These are phyloP conservation scores for Mythimna vitellina DNA, from an alignment of 2,888 invertebrate species.

Conservation along the genomic window DNA sequence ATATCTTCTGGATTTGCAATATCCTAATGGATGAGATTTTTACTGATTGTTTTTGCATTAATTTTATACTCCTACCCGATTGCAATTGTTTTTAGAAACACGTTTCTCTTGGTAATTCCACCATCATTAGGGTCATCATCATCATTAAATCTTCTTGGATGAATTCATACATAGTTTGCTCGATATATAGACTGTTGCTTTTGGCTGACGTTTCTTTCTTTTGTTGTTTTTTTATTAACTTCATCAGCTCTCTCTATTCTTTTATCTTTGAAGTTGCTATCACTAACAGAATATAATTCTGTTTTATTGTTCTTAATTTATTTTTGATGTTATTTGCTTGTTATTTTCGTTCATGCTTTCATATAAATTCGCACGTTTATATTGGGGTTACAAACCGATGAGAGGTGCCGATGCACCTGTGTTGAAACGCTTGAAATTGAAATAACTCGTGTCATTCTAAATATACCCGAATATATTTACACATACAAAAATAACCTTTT, in stretches of 20 bases:
- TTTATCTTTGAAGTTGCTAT: neutral
- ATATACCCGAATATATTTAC: conserved; percentile 63
- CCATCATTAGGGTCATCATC: neutral
- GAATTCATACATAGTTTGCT: neutral
- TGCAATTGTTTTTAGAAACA: neutral
- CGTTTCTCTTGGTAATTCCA: neutral
- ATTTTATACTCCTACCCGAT: neutral
- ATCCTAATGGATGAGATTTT: neutral
- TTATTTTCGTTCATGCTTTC: conserved; percentile 42
- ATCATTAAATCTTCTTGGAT: neutral
- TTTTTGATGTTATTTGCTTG: conserved; percentile 23
- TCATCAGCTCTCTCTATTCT: neutral
- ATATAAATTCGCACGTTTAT: conserved; percentile 41
- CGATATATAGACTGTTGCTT: no score
- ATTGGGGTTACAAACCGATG: conserved; percentile 49
- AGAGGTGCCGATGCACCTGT: conserved; percentile 57
- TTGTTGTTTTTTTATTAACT: neutral
- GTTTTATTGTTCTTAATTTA: conserved; percentile 3
- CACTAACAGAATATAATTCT: neutral
- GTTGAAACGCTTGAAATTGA: conserved; percentile 61
- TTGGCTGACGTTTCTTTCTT: no score
- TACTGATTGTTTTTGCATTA: neutral
- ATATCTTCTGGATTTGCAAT: neutral
- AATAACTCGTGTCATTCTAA: conserved; percentile 66
- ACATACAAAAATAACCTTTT: conserved; percentile 56